phyloP scores from a whole-genome alignment of 1,140 invertebrate species.

The Drosophila azteca region DNA sequence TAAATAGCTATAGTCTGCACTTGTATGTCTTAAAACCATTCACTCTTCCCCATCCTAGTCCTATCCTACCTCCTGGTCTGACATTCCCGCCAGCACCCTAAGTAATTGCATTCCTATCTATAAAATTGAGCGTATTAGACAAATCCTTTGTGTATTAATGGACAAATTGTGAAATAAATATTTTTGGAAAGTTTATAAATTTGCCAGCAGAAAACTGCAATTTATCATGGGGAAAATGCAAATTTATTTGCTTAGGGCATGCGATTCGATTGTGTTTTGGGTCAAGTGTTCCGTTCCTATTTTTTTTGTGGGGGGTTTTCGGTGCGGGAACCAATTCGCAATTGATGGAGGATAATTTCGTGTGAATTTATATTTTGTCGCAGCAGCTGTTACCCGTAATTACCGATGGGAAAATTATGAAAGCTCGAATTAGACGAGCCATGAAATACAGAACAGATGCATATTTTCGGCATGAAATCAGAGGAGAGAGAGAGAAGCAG shows the following conservation, averaged over 20 bases:
- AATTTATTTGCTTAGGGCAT: slow-evolving; percentile 44
- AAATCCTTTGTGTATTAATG: slow-evolving; percentile 43
- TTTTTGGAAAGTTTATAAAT: slow-evolving; percentile 27
- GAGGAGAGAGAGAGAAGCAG: no score
- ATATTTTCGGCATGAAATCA: background rate
- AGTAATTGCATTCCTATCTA: background rate
- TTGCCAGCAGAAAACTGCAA: slow-evolving; percentile 20
- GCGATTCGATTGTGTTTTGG: slow-evolving; percentile 33
- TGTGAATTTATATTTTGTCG: slow-evolving; percentile 37
- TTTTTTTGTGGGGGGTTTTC: background rate
- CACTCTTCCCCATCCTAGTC: no score
- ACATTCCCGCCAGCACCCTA: no score
- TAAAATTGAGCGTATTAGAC: slow-evolving; percentile 23
- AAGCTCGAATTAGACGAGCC: slow-evolving; percentile 1
- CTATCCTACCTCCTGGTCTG: no score
- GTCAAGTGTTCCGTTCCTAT: slow-evolving; percentile 14
- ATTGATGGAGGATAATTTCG: slow-evolving; percentile 21
- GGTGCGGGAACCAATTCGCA: slow-evolving; percentile 4
- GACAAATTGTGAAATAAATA: slow-evolving; percentile 42
- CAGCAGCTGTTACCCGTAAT: slow-evolving; percentile 22
- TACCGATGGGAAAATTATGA: slow-evolving; percentile 17
- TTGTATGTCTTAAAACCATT: no score
- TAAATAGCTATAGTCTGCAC: no score
- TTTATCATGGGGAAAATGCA: slow-evolving; percentile 41
- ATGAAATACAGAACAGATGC: no score